Percentiles rank a stretch among this genome's conserved stretches.
Conservation (phyloP, 2,797 vertebrate genomes). For the Perodicticus potto region DNA sequence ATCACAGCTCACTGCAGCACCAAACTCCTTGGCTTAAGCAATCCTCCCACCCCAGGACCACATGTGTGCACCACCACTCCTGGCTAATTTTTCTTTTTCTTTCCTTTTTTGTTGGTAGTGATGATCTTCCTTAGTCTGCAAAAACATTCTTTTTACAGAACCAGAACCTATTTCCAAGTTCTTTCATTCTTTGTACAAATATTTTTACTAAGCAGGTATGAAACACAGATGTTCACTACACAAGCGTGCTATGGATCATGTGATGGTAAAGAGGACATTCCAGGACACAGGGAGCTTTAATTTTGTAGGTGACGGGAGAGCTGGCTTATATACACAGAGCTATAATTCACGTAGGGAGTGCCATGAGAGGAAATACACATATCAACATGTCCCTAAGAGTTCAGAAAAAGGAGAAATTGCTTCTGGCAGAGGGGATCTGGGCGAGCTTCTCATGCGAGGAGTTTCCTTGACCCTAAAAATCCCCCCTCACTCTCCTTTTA, state of each 20-base stretch:
- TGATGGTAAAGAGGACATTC: neutral
- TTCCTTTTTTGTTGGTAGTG: neutral
- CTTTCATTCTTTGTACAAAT: conserved; percentile 20
- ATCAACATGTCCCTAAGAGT: neutral
- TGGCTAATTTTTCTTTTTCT: neutral
- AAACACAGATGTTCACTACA: neutral
- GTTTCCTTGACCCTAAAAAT: neutral
- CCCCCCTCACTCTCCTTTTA: neutral
- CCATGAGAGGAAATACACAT: neutral
- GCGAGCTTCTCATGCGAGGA: neutral
- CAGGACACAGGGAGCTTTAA: neutral
- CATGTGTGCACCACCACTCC: no score
- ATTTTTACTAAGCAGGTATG: neutral
- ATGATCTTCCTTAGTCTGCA: neutral
- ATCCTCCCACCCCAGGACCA: no score
- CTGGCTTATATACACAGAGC: neutral
- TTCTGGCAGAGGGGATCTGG: neutral
- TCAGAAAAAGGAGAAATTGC: neutral
- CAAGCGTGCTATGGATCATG: neutral
- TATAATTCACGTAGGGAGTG: neutral
- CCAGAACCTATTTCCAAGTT: neutral
- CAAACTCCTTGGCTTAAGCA: no score
- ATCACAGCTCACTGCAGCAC: no score
- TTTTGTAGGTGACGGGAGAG: neutral
- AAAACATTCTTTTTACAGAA: conserved; percentile 21